These are phyloP conservation scores for Brachylomia viminalis DNA, from an alignment of 2,888 invertebrate genomes.

Conservation along the genomic window DNA sequence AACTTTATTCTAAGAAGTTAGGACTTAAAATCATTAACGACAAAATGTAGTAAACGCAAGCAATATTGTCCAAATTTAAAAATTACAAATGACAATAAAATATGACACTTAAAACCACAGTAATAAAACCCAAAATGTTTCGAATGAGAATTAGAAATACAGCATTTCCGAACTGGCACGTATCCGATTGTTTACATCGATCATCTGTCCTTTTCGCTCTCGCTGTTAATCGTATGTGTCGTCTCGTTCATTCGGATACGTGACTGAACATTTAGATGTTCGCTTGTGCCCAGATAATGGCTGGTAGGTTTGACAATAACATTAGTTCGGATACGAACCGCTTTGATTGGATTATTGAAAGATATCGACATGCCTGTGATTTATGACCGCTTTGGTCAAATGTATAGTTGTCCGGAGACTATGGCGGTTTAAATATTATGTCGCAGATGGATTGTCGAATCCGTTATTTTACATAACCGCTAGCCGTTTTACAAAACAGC, in stretches of 20 bases:
- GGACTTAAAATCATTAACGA: conserved; percentile 31
- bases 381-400: conserved; percentile 74
- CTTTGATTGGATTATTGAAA: conserved; percentile 89
- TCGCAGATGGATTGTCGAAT: too few relatives aligned
- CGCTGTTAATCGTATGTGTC: conserved; percentile 60
- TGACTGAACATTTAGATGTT: conserved; percentile 87
- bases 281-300: conserved; percentile 84
- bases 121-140: conserved; percentile 63
- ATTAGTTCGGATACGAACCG: conserved; percentile 84
- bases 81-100: conserved; percentile 49
- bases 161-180: conserved; percentile 61
- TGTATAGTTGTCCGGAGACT: conserved; percentile 37
- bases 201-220: conserved; percentile 71
- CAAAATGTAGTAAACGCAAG: conserved; percentile 26
- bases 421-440: conserved; percentile 34
- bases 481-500: too few relatives aligned
- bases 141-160: conserved; percentile 57
- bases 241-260: conserved; percentile 75
- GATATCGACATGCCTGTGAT: conserved; percentile 84
- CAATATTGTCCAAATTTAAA: conserved; percentile 62
- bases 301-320: conserved; percentile 87
- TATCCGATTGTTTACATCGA: conserved; percentile 80
- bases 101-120: conserved; percentile 47
- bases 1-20: neutral
- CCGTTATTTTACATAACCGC: too few relatives aligned